Evolutionary conservation across 2,113 vertebrate species (phyloP).

Genomic region (Podilymbus podiceps): DNA sequence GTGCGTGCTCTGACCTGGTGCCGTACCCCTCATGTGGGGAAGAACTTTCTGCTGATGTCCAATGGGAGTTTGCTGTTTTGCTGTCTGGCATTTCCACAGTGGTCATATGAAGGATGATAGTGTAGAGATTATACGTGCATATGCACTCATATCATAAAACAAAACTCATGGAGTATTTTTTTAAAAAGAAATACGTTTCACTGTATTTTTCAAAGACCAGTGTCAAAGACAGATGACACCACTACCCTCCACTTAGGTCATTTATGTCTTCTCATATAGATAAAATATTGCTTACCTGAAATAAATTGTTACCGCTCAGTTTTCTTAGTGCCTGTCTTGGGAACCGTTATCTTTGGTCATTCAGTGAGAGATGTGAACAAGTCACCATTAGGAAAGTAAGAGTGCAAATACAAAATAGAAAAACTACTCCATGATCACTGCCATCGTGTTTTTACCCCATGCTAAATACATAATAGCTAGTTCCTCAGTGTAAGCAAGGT

Average conservation of each 20-base stretch:
- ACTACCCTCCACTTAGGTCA: background rate
- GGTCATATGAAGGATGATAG: background rate
- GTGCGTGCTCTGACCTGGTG: background rate
- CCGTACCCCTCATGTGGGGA: fast-evolving
- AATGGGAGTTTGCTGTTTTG: background rate
- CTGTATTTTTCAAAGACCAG: background rate
- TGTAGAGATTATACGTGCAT: background rate
- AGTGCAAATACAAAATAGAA: background rate
- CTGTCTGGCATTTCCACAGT: background rate
- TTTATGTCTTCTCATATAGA: background rate
- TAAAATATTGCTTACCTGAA: background rate
- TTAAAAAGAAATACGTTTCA: background rate
- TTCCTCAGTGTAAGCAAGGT: background rate
- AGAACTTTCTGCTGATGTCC: background rate
- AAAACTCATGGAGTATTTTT: background rate
- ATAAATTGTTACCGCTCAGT: background rate
- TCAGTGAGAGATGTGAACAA: background rate
- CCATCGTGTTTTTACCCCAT: background rate
- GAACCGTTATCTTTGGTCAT: background rate
- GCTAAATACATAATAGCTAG: background rate
- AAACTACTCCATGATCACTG: background rate
- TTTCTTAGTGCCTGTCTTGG: background rate
- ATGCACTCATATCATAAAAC: background rate
- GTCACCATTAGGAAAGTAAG: background rate
- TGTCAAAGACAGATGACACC: background rate